Base-by-base conservation (phyloP, 2,797 vertebrate genomes). In the Gadopsis bispinosus region DNA sequence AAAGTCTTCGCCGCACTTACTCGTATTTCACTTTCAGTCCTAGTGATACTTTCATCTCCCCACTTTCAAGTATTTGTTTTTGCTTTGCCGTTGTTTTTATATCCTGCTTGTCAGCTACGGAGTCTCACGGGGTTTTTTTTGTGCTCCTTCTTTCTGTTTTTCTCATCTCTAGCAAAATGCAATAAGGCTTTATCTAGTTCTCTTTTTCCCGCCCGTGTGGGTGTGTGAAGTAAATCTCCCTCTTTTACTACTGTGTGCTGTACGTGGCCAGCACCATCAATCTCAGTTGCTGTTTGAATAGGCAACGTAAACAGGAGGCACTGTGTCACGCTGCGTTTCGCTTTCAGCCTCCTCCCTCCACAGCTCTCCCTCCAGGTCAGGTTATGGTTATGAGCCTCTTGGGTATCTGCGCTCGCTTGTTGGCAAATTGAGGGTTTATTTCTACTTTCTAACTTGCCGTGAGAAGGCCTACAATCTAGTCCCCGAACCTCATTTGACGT, bases 201-300 rank as follows among this genome's bases (percentile, higher is more conserved):
- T 74, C 14, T 20, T 48, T 68, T 70, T 55, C 63, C 37, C 20
- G 29, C 50, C 39, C n/a, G 2, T 63, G 48, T 61, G 47, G 63
- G 37, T 39, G 10, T 39, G 37, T 39, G 37, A 26, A 26, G 26
- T 26, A 26, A 26, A 26, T 26, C 70, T 80, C 59, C 31, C 62
- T 51, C 64, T 74, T 74, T 76, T 60, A 59, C 79, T 75, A 71
- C 81, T 63, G 65, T 50, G 50, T 48, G 55, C 20, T 41, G 60
- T 68, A 55, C 39, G 50, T 45, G 63, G 75, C 56, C 66, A 73
- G 13, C 47, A 48, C 33, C 75, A 78, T 87, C 74, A 71, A 74
- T 85, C 80, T 79, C 50, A 45, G 48, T n/a, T 79, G 76, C 73
- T 79, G 75, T 83, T 89, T 84, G 62, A 85, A 83, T 76, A 83